A percentile compares a stretch with the other conserved stretches of the same genome.
These are phyloP conservation scores for Hydra vulgaris DNA, from an alignment of 30 jellyfish, hydroid and myxozoan genomes.

Conservation along the genomic window DNA sequence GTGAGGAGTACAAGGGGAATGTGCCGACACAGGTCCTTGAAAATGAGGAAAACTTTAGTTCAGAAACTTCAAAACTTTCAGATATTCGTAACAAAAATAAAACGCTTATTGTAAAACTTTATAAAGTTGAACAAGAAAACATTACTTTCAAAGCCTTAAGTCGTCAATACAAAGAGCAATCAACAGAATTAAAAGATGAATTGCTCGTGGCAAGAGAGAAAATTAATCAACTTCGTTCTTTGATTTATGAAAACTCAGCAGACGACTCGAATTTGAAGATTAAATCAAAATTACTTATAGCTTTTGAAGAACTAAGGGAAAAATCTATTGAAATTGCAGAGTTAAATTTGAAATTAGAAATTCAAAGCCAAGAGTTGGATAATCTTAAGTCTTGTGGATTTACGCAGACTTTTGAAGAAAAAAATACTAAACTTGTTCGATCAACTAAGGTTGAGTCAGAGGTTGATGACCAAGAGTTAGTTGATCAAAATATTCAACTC, in stretches of 20 bases:
- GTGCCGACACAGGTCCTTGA: background rate
- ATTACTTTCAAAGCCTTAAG: background rate
- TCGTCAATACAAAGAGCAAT: background rate
- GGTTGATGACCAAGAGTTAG: slow-evolving; percentile 7
- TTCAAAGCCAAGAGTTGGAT: slow-evolving; percentile 48
- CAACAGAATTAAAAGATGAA: slow-evolving; percentile 2
- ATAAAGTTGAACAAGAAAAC: background rate
- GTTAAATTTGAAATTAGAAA: slow-evolving; percentile 51
- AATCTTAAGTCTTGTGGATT: slow-evolving; percentile 12
- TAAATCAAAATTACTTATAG: slow-evolving; percentile 28
- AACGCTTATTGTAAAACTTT: slow-evolving; percentile 2
- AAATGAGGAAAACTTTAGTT: background rate
- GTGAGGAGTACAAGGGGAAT: background rate
- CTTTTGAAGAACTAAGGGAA: slow-evolving; percentile 69
- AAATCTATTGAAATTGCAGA: slow-evolving; percentile 53
- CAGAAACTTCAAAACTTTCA: background rate
- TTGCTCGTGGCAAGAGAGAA: background rate
- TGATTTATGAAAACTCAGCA: slow-evolving; percentile 14
- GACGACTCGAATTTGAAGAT: background rate
- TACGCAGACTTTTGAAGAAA: background rate
- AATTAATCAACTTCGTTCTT: background rate
- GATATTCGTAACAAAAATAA: background rate
- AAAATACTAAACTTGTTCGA: slow-evolving; percentile 9
- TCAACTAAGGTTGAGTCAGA: no score
- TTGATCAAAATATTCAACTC: slow-evolving; percentile 13